Evolutionary conservation across 2,888 invertebrate species (phyloP).

Genomic region (Cephalotes varians): DNA sequence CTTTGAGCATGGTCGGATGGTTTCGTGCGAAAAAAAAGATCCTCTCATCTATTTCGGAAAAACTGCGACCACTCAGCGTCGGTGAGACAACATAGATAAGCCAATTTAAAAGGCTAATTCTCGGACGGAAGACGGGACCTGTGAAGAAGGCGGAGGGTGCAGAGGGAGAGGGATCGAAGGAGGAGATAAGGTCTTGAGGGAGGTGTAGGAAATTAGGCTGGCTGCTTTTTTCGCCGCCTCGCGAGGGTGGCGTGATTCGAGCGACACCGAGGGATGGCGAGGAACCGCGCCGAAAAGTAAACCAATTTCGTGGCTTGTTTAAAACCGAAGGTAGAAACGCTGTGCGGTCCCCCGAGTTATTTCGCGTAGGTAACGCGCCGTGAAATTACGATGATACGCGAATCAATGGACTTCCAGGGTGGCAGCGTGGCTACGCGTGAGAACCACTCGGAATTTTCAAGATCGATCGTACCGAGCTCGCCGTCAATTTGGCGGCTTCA

Average conservation of each 20-base stretch:
- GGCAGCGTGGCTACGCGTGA: constrained; percentile 65
- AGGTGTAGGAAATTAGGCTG: constrained; percentile 81
- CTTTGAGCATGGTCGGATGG: background rate
- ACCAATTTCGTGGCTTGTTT: constrained; percentile 86
- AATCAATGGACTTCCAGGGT: constrained; percentile 83
- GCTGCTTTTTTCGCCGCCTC: constrained; percentile 74
- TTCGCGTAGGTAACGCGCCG: constrained; percentile 86
- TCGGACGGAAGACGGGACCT: constrained; percentile 76
- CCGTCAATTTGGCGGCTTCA: constrained; percentile 35
- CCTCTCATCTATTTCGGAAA: constrained; percentile 7
- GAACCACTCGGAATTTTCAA: constrained; percentile 67
- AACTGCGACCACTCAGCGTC: constrained; percentile 27
- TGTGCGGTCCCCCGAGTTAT: constrained; percentile 83
- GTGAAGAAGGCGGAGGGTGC: constrained; percentile 38
- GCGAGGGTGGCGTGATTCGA: constrained; percentile 78
- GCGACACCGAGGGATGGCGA: constrained; percentile 59
- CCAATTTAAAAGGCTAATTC: constrained; percentile 86
- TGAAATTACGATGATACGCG: constrained; percentile 86
- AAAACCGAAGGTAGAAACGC: constrained; percentile 80
- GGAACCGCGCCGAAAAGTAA: constrained; percentile 82
- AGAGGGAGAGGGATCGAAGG: constrained; percentile 22
- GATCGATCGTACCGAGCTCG: constrained; percentile 39
- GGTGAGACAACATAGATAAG: constrained; percentile 78
- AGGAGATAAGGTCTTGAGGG: constrained; percentile 52
- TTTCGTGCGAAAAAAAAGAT: background rate